These are phyloP conservation scores for Beroe forskalii DNA, from an alignment of 37 sponge, comb jelly and placozoan genomes.

Conservation along the genomic window DNA sequence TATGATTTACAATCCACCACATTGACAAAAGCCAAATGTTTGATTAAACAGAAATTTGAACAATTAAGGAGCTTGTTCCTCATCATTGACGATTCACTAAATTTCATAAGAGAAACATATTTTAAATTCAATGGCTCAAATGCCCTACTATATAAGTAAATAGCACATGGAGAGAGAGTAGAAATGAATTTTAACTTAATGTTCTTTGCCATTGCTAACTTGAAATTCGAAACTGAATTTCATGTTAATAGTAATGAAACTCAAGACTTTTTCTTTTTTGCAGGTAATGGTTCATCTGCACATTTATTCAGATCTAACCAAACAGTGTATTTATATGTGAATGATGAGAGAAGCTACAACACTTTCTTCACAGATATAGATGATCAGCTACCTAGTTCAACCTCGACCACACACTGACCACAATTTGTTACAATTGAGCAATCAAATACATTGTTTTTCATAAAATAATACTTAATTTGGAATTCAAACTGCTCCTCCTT, in stretches of 20 bases:
- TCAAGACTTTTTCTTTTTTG: constrained; percentile 9
- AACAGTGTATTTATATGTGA: neutral
- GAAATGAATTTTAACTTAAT: neutral
- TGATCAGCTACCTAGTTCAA: no score
- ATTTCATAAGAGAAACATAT: neutral
- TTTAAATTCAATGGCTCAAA: neutral
- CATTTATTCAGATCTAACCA: no score
- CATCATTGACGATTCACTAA: neutral
- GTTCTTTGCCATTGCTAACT: neutral
- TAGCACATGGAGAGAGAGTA: neutral
- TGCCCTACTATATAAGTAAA: neutral
- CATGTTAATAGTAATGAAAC: neutral
- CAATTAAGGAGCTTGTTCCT: neutral
- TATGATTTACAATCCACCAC: neutral
- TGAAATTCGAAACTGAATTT: neutral
- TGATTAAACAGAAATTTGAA: neutral
- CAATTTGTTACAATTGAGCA: no score
- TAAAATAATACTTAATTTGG: no score
- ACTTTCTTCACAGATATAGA: no score
- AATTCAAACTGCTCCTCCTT: no score
- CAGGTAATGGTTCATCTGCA: no score
- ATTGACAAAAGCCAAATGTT: neutral
- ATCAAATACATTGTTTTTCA: no score
- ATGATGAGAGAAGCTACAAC: neutral
- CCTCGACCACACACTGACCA: no score